Evolutionary conservation across 1,140 invertebrate species (phyloP), one percentile per base, ranked within the genome.

Genomic region (Saxidomus purpurata): DNA sequence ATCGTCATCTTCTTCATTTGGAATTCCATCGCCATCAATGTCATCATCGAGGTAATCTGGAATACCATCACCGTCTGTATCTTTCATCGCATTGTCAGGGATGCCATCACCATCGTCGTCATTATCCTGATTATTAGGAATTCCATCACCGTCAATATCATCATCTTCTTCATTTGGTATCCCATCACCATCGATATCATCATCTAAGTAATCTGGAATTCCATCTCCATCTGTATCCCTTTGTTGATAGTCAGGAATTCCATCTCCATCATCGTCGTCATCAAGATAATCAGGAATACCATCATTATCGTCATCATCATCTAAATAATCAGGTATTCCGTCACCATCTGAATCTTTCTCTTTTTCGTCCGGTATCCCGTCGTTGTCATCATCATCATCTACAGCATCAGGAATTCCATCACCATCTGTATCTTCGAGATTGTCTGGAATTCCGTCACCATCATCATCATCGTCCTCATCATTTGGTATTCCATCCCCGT

Each of bases 131-230:
- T 94, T 47, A 74, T 94, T 92, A 19, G 94, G 92, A 74, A 95
- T 93, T 36, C 94, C 95, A 89, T 95, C 94, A 43, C 92, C 93
- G 77, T 95, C 94, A 40, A 63, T 79, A 91, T 95, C 94, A 19
- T 88, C 76, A 31, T 95, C 94, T 40, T 69, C 25, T 47, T 93
- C 34, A 89, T 95, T 93, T 13, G 94, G 93, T 86, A 95, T 95
- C 8, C 95, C 95, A 90, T 94, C 93, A 22, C 91, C 91, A 91
- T 95, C 94, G 55, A 87, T 87, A 84, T 95, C 94, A 31, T 92
- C 88, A 71, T 94, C 94, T n/a, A 93, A 49, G 85, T 94, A 87
- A 81, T 95, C 95, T 36, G 95, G 94, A 55, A 95, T 95, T 28
- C 95, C 95, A 89, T 95, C 94, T 63, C 92, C 93, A 89, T 95